Base-by-base conservation (phyloP, 2,888 invertebrate genomes). In the Epirrhoe alternata region DNA sequence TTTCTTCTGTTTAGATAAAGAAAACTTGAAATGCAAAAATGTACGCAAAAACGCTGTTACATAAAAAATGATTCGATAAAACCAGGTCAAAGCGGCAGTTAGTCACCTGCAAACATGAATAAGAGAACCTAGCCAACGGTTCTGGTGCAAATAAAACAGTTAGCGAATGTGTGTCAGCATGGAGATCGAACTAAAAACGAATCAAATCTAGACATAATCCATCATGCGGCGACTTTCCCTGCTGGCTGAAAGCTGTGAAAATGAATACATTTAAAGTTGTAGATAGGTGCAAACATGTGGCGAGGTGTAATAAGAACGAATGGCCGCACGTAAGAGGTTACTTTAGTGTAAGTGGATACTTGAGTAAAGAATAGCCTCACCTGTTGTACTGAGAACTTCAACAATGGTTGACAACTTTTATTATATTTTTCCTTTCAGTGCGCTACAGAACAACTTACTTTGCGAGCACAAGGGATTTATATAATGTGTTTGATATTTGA, bases 231-330 rank as follows among this genome's bases (percentile, higher is more conserved):
- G 30, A 16, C 47, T 58, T 30, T 60, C 38, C 51, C 50, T 61
- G 63, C 58, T 69, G 69, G 71, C 68, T 73, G 65, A 64, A 74
- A 75, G 74, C 49, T 56, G 35, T 52, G 51, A 59, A 59, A 62
- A 51, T 35, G 42, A 47, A 62, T 51, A 52, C 51, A 61, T 62
- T 55, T 51, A 50, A 54, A 52, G 69, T 71, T 45, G 16, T 14
- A 59, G 64, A 54, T 58, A 64, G 33, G 56, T 58, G 61, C 42
- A 58, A 66, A 75, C 64, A 59, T 69, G 73, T 69, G 54, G 66
- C 54, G 58, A 67, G 64, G 52, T 69, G 71, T 78, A 77, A 80
- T 78, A 79, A 79, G 75, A 76, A 80, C 67, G 61, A 77, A 81
- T 76, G 70, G 74, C 65, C 55, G 70, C 72, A 71, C 72, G 72